Percentiles rank a stretch among this genome's conserved stretches.
phyloP scores from a whole-genome alignment of 2,113 vertebrate species.

The Labeo catla region DNA sequence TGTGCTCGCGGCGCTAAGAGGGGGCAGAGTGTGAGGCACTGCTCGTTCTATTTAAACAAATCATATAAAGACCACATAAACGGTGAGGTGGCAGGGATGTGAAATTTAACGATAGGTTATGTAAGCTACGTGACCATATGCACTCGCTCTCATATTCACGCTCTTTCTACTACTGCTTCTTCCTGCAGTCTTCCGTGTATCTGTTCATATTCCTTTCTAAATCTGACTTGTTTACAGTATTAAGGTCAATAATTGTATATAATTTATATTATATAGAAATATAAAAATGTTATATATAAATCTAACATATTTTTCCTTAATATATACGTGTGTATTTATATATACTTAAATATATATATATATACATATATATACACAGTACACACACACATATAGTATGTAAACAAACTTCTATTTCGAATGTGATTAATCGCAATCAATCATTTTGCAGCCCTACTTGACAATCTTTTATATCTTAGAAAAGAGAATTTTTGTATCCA shows the following conservation, averaged over 20 bases:
- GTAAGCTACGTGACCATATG: constrained; percentile 26
- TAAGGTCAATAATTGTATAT: background rate
- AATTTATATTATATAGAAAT: too few relatives aligned
- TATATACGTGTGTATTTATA: too few relatives aligned
- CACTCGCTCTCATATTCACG: background rate
- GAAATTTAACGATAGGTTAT: constrained; percentile 35
- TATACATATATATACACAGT: too few relatives aligned
- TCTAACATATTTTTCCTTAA: too few relatives aligned
- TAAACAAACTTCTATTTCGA: too few relatives aligned
- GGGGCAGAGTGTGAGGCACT: constrained; percentile 24
- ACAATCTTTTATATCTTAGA: too few relatives aligned
- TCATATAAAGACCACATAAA: constrained; percentile 30
- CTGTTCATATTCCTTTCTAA: constrained; percentile 22
- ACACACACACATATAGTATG: too few relatives aligned
- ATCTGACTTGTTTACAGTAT: background rate
- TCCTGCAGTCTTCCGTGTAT: background rate
- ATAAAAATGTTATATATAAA: too few relatives aligned
- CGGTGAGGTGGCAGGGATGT: constrained; percentile 11
- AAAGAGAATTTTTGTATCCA: too few relatives aligned
- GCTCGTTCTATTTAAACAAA: constrained; percentile 10
- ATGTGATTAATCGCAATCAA: too few relatives aligned
- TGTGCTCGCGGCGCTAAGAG: background rate
- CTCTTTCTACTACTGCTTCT: constrained; percentile 6
- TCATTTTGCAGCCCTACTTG: too few relatives aligned
- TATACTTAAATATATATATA: too few relatives aligned